Conservation (phyloP, 2,113 vertebrate species). For the pig (Sus scrofa) region T2T-Sscrofa CM000824.6:206184001-206184500, state of each 20-base stretch:
- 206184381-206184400: neutral
- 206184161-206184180: neutral
- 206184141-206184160: neutral
- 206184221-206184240: neutral
- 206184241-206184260: neutral
- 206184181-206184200: neutral
- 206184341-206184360: neutral
- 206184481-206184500: neutral
- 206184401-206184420: neutral
- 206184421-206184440: neutral
- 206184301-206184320: neutral
- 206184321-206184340: neutral
- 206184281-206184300: neutral
- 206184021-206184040: neutral
- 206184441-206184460: neutral
- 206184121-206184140: slow-evolving; percentile 5
- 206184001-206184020: neutral
- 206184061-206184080: neutral
- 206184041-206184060: neutral
- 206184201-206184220: neutral
- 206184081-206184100: neutral
- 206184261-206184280: neutral
- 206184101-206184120: neutral
- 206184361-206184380: neutral
- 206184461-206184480: neutral